Evolutionary conservation across 2,888 invertebrate genomes (phyloP).

Genomic region (Pseudococcus longispinus): DNA sequence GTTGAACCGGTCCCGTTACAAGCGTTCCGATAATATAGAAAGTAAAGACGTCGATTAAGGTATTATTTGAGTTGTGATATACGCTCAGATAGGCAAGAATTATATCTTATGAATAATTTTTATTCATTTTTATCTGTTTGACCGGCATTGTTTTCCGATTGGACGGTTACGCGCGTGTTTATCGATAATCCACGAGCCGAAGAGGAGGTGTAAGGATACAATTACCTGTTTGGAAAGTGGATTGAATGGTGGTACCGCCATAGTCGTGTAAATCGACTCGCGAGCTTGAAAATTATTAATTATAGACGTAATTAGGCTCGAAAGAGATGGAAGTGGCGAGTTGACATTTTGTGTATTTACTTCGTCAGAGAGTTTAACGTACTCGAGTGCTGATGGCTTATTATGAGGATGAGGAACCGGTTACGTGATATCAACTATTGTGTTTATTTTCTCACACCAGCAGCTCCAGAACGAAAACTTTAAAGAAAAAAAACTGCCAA

Average conservation of each 20-base stretch:
- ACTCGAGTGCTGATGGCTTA: background rate
- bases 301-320: background rate
- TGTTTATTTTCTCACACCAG: slow-evolving; percentile 16
- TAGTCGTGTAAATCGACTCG: background rate
- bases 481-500: background rate
- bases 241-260: background rate
- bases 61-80: slow-evolving; percentile 7
- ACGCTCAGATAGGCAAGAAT: background rate
- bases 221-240: slow-evolving; percentile 24
- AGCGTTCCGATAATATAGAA: background rate
- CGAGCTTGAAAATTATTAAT: background rate
- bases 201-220: background rate
- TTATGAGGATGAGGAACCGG: background rate
- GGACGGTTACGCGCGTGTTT: background rate
- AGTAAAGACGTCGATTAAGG: slow-evolving; percentile 32
- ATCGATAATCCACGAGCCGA: background rate
- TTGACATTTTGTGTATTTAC: background rate
- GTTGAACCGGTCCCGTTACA: slow-evolving; percentile 21
- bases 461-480: background rate
- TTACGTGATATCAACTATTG: background rate
- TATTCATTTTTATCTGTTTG: background rate
- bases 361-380: background rate
- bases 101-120: background rate
- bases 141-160: slow-evolving; percentile 32
- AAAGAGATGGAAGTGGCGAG: background rate